Evolutionary conservation across 2,888 invertebrate species (phyloP), one percentile per base, ranked within the genome.

Genomic region (Punctoribates punctum): DNA sequence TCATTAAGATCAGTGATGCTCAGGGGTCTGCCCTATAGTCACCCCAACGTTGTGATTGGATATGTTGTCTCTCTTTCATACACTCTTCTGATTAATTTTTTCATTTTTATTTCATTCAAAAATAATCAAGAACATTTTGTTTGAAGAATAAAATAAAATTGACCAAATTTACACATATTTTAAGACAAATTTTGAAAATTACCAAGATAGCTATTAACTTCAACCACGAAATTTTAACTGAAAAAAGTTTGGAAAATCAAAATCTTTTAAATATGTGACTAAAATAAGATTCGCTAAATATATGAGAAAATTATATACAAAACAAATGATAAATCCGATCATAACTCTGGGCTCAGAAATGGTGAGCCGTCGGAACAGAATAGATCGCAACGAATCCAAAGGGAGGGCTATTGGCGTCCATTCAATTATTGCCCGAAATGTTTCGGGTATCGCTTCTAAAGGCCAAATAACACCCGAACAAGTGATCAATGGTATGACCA

Each of bases 1-100:
- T 89, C 93, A 0, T 86, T 94, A 74, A 85, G 94, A 78, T 89
- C 89, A 80, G 87, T 94, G 75, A 86, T 92, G 81, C 89, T 89
- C 78, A 90, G 91, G 82, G 94, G 93, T 0, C 89, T 90, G 86
- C 4, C 42, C 11, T 42, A 42, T 11, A 5, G 11, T 1, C 4
- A 42, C 11, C 4, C 34, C 4, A 1, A 1, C 11, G 42, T 42
- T 9, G 1, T 5, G 42, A 42, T 42, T 5, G 42, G 42, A 11
- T 42, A 13, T 11, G 42, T 11, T 11, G 42, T 42, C 42, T 9
- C 1, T 11, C 42, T 42, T 5, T 42, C 42, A 5, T 42, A 42
- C 13, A 42, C 42, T 5, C 34, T 34, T n/a, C n/a, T n/a, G n/a
- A n/a, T n/a, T n/a, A n/a, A n/a, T n/a, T n/a, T n/a, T n/a, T n/a